Evolutionary conservation across 2,797 vertebrate genomes (phyloP).

Genomic region (Parambassis ranga): DNA sequence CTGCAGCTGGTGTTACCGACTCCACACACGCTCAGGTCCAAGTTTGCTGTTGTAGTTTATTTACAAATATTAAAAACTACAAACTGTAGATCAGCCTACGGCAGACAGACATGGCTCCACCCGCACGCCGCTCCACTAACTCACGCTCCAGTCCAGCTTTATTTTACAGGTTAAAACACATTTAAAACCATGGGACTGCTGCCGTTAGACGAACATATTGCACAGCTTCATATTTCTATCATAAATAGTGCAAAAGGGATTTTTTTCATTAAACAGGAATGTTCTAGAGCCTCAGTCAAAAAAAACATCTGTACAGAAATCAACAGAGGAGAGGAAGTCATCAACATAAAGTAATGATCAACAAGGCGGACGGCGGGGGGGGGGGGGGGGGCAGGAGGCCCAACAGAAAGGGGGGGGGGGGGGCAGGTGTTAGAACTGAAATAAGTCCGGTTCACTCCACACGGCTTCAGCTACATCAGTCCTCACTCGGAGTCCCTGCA

Average conservation of each 20-base stretch:
- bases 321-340: conserved; percentile 72
- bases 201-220: conserved; percentile 91
- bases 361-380: conserved; percentile 56
- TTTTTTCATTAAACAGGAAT: conserved; percentile 90
- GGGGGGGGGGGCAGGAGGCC: no score
- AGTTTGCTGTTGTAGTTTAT: conserved; percentile 71
- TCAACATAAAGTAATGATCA: conserved; percentile 75
- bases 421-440: conserved; percentile 86
- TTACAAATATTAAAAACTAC: conserved; percentile 81
- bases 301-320: conserved; percentile 87
- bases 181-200: conserved; percentile 91
- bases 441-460: conserved; percentile 94
- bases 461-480: conserved; percentile 79
- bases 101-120: conserved; percentile 78
- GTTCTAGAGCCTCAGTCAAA: conserved; percentile 85
- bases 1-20: no score
- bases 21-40: conserved; percentile 50
- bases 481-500: conserved; percentile 52
- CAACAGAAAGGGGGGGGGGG: no score
- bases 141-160: conserved; percentile 93
- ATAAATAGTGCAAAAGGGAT: conserved; percentile 99
- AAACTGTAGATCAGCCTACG: conserved; percentile 64
- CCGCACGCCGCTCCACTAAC: conserved; percentile 83
- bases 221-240: conserved; percentile 89
- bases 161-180: conserved; percentile 99